These are phyloP conservation scores for Pseudanteris insignis DNA, from an alignment of 2,888 invertebrate genomes.

Conservation along the genomic window DNA sequence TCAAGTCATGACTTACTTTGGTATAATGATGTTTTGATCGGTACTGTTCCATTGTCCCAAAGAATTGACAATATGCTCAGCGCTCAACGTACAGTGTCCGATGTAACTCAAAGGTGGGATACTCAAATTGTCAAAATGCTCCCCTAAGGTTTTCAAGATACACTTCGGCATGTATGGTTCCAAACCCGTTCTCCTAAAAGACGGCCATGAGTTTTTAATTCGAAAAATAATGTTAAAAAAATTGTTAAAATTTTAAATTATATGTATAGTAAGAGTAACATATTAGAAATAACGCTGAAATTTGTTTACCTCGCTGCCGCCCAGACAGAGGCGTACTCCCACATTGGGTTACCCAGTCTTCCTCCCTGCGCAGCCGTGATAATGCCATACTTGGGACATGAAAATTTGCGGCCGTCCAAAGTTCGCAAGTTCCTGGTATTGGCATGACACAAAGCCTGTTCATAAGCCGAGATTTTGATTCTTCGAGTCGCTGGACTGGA, in stretches of 20 bases:
- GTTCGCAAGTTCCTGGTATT: conserved; percentile 59
- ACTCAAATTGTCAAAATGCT: conserved; percentile 69
- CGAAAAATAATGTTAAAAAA: no score
- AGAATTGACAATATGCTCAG: conserved; percentile 67
- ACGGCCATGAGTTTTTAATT: no score
- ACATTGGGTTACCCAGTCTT: conserved; percentile 64
- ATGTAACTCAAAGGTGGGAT: conserved; percentile 70
- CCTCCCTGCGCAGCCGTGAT: conserved; percentile 63
- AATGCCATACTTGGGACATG: conserved; percentile 60
- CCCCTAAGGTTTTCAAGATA: conserved; percentile 68
- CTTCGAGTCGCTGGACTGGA: conserved; percentile 62
- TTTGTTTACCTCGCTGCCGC: conserved; percentile 57
- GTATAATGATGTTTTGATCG: conserved; percentile 70
- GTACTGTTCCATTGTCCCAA: conserved; percentile 70
- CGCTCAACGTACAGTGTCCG: conserved; percentile 68
- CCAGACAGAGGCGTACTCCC: conserved; percentile 65
- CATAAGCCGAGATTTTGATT: conserved; percentile 68
- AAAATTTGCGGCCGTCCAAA: conserved; percentile 55
- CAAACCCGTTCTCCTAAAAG: conserved; percentile 55
- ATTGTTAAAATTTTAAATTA: no score
- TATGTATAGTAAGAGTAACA: no score
- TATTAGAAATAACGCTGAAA: not conserved
- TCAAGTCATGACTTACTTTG: conserved; percentile 64
- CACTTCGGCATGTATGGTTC: conserved; percentile 63
- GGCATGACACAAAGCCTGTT: conserved; percentile 69